Base-by-base conservation (phyloP, 2,113 vertebrate species). In the Platichthys flesus region DNA sequence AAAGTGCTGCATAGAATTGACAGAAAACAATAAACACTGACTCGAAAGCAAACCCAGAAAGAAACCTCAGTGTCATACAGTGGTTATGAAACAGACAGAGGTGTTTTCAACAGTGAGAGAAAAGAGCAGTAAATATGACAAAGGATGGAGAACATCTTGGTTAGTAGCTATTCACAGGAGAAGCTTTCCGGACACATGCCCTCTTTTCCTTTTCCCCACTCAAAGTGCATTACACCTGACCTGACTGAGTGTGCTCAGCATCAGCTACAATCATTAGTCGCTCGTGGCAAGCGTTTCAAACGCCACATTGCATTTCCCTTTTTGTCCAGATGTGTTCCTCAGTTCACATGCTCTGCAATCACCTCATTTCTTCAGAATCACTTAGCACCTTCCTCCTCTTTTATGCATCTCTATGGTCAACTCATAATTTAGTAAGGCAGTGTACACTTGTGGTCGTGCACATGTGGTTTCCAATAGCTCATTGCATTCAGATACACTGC, bases 201-300 rank as follows among this genome's bases (percentile, higher is more conserved):
- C 31, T 31, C 31, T 20, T 72, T 89, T 72, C 63, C 61, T 54
- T 74, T 23, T 51, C 66, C 54, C 83, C 63, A 26, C 45, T 69
- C 70, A 81, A 77, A 83, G 83, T 88, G 78, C 81, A 71, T 78
- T 60, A 69, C 56, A 81, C 73, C 60, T 63, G 71, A 71, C 51
- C 26, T 49, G 15, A 78, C 82, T 65, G 9, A 74, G 28, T 71
- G 64, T 51, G 4, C 67, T 73, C 75, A 74, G 58, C 51, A 24
- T 51, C 56, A 74, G 21, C 52, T 91, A 92, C 89, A 92, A 88
- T 92, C 86, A 83, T 66, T 49, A 56, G 87, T 89, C 85, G 28
- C 24, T 81, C 76, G 56, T 49, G 23, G 49, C 71, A 76, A 67
- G 85, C 63, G n/a, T n/a, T 57, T 49, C 37, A 55, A 69, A 74